Conservation (phyloP, 2,113 vertebrate species). For the Axis porcinus region DNA sequence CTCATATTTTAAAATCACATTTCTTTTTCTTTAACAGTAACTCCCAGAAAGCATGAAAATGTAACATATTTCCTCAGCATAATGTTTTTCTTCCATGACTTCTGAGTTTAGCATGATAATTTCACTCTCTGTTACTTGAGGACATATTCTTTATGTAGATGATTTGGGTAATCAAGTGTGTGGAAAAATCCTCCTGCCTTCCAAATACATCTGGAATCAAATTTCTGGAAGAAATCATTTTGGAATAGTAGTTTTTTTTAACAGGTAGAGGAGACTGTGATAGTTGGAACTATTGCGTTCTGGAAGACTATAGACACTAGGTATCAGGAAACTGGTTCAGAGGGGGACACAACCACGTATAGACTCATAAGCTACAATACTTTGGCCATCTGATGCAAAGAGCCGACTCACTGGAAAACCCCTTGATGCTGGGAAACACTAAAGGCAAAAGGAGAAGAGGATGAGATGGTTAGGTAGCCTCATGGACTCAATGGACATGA, state of each 20-base stretch:
- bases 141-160: neutral
- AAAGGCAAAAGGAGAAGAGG: neutral
- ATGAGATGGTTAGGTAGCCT: neutral
- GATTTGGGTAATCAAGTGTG: neutral
- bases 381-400: neutral
- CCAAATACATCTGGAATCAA: neutral
- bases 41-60: slow-evolving; percentile 42
- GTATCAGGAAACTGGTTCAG: neutral
- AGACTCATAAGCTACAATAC: neutral
- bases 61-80: slow-evolving; percentile 48
- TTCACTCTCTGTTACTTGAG: slow-evolving; percentile 40
- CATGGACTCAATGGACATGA: neutral
- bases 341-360: rapidly evolving
- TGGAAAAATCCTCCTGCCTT: neutral
- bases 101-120: slow-evolving; percentile 1
- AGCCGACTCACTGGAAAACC: neutral
- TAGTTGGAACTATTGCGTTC: neutral
- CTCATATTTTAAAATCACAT: slow-evolving; percentile 46
- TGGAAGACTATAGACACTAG: neutral
- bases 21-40: slow-evolving; percentile 44
- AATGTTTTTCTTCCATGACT: slow-evolving; percentile 51
- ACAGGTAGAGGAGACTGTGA: neutral
- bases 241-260: neutral
- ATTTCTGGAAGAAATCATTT: neutral
- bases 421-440: neutral